phyloP scores from a whole-genome alignment of 1,140 invertebrate genomes.

The Trialeurodes vaporariorum region DNA sequence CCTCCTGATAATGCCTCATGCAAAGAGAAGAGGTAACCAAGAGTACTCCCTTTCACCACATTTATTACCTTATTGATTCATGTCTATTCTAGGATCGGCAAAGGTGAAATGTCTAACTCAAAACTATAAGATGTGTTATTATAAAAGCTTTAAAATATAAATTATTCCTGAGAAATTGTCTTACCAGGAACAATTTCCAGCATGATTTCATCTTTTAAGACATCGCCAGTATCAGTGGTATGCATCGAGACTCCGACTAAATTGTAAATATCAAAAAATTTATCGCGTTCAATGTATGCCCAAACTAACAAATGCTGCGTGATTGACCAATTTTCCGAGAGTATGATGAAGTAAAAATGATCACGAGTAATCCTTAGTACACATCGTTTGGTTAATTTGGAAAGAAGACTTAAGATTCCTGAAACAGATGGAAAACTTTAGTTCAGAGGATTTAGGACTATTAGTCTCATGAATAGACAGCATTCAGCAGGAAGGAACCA shows the following conservation, averaged over 20 bases:
- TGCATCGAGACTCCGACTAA: background rate
- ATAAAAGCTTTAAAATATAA: no score
- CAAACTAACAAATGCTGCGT: background rate
- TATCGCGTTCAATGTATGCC: background rate
- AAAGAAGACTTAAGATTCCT: background rate
- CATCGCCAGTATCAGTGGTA: background rate
- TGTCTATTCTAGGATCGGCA: no score
- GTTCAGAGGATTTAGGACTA: no score
- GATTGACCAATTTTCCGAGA: background rate
- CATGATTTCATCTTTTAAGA: background rate
- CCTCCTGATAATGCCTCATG: no score
- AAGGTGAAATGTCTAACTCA: no score
- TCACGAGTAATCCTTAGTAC: background rate
- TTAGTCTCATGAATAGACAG: no score
- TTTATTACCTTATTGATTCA: no score
- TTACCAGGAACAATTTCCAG: background rate
- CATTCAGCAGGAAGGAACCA: no score
- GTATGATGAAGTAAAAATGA: background rate
- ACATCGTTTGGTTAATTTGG: background rate
- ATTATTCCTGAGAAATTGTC: no score
- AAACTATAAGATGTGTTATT: no score
- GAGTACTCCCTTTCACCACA: no score
- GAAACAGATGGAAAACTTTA: background rate
- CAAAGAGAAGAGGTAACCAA: no score
- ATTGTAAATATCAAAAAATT: background rate